Evolutionary conservation across 2,888 invertebrate species (phyloP).

Genomic region (Phorcus lineatus): DNA sequence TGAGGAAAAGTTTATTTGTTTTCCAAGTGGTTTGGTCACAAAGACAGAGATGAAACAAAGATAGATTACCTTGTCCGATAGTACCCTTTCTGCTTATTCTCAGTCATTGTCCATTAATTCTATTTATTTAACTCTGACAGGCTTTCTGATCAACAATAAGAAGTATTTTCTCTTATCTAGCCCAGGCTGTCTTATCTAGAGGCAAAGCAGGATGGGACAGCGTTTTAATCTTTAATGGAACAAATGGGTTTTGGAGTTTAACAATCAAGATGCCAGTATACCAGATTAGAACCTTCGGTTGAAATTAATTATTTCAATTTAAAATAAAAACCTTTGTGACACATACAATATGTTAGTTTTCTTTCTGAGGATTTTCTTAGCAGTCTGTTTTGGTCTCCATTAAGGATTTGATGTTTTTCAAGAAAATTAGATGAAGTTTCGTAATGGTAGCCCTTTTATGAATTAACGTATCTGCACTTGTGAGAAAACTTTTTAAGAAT

Average conservation of each 20-base stretch:
- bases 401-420: no score
- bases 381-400: no score
- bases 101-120: constrained; percentile 22
- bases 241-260: background rate
- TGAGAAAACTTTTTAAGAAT: no score
- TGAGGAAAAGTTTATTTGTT: constrained; percentile 10
- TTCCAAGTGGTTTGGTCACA: constrained; percentile 22
- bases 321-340: no score
- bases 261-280: background rate
- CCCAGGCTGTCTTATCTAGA: background rate
- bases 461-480: no score
- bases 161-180: constrained; percentile 7
- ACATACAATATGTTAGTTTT: no score
- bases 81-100: constrained; percentile 11
- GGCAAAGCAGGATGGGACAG: background rate
- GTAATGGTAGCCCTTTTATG: no score
- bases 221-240: background rate
- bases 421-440: no score
- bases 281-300: no score
- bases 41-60: constrained; percentile 3
- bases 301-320: no score
- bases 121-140: constrained; percentile 15
- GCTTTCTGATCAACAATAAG: constrained; percentile 19
- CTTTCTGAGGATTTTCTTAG: no score
- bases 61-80: background rate